These are phyloP conservation scores for Chaetophractus vellerosus DNA, from an alignment of 2,797 vertebrate genomes.

Conservation along the genomic window DNA sequence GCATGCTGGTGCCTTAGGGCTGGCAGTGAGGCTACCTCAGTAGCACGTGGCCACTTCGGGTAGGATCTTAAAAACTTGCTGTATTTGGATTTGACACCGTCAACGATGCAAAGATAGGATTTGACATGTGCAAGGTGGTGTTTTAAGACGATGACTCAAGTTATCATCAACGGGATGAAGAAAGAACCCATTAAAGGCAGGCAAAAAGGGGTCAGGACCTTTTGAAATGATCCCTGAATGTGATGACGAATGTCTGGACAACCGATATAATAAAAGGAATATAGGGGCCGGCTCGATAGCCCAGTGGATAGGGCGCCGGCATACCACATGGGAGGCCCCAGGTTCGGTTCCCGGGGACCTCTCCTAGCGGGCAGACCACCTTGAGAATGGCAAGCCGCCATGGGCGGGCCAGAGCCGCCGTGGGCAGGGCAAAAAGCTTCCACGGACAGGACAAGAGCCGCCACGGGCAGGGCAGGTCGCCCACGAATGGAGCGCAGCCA, in stretches of 20 bases:
- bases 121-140: background rate
- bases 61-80: background rate
- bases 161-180: background rate
- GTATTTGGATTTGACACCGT: background rate
- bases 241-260: background rate
- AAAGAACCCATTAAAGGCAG: background rate
- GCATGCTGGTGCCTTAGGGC: accelerated
- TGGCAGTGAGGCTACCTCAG: background rate
- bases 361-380: too few relatives aligned
- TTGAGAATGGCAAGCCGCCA: too few relatives aligned
- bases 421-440: too few relatives aligned
- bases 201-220: background rate
- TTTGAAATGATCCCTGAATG: background rate
- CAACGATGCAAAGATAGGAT: background rate
- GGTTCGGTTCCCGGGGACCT: too few relatives aligned
- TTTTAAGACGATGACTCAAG: background rate
- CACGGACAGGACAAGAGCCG: too few relatives aligned
- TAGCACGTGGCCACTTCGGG: background rate
- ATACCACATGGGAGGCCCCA: too few relatives aligned
- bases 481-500: too few relatives aligned
- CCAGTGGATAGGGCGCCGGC: too few relatives aligned
- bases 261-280: background rate
- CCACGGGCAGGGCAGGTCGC: too few relatives aligned
- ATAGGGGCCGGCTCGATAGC: too few relatives aligned
- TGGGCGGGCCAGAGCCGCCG: too few relatives aligned